phyloP scores from a whole-genome alignment of 2,113 vertebrate genomes.

The Ptilonorhynchus violaceus region DNA sequence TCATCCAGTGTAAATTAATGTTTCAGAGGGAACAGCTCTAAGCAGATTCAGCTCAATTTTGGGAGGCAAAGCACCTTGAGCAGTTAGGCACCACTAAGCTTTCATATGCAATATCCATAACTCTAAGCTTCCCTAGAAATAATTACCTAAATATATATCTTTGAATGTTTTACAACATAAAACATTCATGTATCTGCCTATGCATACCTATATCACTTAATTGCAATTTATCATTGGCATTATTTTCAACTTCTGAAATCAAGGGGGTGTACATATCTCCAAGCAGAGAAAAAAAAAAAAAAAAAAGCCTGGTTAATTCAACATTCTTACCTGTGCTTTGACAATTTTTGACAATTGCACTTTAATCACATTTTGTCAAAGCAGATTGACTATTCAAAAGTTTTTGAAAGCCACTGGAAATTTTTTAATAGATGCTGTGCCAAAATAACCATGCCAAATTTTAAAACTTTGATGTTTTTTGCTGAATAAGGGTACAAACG shows the following conservation, averaged over 20 bases:
- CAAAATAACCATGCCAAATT: not conserved
- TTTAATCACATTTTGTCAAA: not conserved
- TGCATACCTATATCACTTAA: not conserved
- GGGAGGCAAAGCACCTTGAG: not conserved
- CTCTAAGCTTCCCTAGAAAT: not conserved
- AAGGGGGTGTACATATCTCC: not conserved
- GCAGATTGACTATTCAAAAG: not conserved
- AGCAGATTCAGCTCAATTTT: fast-evolving
- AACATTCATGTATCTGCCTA: not conserved
- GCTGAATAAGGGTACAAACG: not conserved
- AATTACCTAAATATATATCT: not conserved
- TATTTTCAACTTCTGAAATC: not conserved
- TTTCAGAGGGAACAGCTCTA: not conserved
- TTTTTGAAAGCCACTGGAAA: not conserved
- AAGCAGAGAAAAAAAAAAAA: not conserved
- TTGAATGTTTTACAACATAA: not conserved
- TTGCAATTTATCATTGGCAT: fast-evolving
- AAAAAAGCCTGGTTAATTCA: not conserved
- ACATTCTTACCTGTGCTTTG: not conserved
- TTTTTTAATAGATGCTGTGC: not conserved
- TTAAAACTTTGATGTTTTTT: not conserved
- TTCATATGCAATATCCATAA: not conserved
- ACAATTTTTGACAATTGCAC: not conserved
- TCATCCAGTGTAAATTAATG: not conserved
- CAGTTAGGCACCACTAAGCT: not conserved